These are phyloP conservation scores for Trachops cirrhosus DNA, from an alignment of 2,797 vertebrate species.

Conservation along the genomic window DNA sequence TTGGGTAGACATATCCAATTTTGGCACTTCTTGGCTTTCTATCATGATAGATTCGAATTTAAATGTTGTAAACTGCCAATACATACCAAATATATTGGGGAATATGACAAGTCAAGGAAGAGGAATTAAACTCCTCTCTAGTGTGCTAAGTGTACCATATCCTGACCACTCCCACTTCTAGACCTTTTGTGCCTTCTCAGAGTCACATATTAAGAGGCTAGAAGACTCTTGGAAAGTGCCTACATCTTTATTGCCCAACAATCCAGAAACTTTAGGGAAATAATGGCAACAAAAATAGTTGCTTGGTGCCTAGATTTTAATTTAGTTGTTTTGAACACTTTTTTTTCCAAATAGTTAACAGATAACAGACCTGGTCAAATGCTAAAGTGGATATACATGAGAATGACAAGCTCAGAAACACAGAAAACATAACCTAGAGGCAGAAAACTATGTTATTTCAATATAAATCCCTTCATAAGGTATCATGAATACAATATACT, in stretches of 20 bases:
- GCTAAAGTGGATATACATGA: not conserved
- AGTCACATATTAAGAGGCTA: not conserved
- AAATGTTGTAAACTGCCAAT: not conserved
- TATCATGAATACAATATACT: not conserved
- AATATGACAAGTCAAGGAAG: not conserved
- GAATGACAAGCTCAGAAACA: not conserved
- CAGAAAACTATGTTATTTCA: not conserved
- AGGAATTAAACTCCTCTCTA: not conserved
- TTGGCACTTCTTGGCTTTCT: constrained; percentile 14
- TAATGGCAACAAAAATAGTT: not conserved
- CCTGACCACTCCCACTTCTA: not conserved
- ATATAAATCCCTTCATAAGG: constrained; percentile 7
- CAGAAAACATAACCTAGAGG: not conserved
- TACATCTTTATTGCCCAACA: not conserved
- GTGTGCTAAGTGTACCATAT: not conserved
- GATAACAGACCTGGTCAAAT: not conserved
- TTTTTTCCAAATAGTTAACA: not conserved
- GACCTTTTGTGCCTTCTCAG: not conserved
- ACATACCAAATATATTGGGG: constrained; percentile 23
- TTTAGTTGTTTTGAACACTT: not conserved
- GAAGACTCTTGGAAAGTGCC: not conserved
- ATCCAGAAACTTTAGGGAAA: not conserved
- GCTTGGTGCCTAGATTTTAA: not conserved
- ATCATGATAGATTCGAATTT: not conserved
- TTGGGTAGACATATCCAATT: constrained; percentile 21